Conservation (phyloP, 2,888 invertebrate genomes). For the Nysson spinosus region DNA sequence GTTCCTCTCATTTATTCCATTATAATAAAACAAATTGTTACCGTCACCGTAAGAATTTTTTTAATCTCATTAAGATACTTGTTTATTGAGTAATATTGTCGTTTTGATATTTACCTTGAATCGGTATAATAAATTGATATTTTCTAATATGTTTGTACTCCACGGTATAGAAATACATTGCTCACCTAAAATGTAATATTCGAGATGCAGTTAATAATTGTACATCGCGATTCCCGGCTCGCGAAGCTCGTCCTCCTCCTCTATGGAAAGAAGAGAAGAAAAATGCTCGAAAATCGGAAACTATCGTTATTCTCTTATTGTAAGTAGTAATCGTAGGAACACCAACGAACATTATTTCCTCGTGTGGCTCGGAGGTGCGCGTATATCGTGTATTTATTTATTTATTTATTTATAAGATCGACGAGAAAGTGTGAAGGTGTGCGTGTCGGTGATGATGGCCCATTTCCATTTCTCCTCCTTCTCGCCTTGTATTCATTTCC, state of each 20-base stretch:
- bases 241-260: constrained; percentile 17
- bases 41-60: too few relatives aligned
- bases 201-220: too few relatives aligned
- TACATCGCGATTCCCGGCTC: neutral
- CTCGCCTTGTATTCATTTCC: constrained; percentile 17
- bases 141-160: too few relatives aligned
- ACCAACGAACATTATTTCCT: constrained; percentile 38
- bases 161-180: too few relatives aligned
- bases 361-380: constrained; percentile 37
- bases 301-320: constrained; percentile 31
- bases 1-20: too few relatives aligned
- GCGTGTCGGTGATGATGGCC: constrained; percentile 20
- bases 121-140: too few relatives aligned
- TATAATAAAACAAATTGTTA: too few relatives aligned
- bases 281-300: constrained; percentile 41
- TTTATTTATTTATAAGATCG: neutral
- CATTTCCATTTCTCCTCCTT: constrained; percentile 9
- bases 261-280: constrained; percentile 37
- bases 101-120: too few relatives aligned
- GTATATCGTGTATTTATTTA: constrained; percentile 9
- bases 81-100: too few relatives aligned
- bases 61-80: too few relatives aligned
- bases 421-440: neutral
- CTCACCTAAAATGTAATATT: too few relatives aligned
- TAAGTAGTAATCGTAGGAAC: constrained; percentile 48